Base-by-base conservation (phyloP, 2,888 invertebrate genomes). In the Agrotis exclamationis region DNA sequence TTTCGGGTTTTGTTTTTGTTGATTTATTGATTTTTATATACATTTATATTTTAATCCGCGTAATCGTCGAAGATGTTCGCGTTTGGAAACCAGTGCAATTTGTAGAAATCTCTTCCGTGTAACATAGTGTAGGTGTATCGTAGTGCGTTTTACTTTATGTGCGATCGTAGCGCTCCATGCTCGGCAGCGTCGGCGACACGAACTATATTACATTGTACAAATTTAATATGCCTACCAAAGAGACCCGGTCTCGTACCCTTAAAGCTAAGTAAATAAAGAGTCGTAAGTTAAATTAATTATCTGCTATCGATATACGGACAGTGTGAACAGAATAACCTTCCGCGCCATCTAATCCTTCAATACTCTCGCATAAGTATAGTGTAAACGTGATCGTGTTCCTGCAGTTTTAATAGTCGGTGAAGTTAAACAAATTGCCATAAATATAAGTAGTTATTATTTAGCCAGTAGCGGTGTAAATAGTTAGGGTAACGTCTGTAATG, bases 231-330 rank as follows among this genome's bases (percentile, higher is more conserved):
- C 95, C 96, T 96, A 96, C 96, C 96, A 96, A 96, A 96, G 96
- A 96, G 96, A 96, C 96, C 92, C 96, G 96, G 96, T 96, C 96
- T 96, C 96, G 95, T 96, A 96, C 96, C 94, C 93, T 94, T 95
- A 95, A 94, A 94, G 92, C 93, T 96, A 96, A 96, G 95, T 95
- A 93, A 89, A 91, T 90, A 93, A 93, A 93, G 93, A 94, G 93
- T 94, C 93, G 93, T 95, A 95, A 94, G 93, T 95, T 94, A 93
- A 90, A 94, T 91, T 92, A 93, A 93, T 92, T 90, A 92, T 89
- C 93, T 89, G 91, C 91, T 93, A 91, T 87, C 86, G 86, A 88
- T 86, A 89, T 88, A 91, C 91, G 91, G 93, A 94, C 92, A 89
- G 93, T 91, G 92, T 93, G 92, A 93, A 91, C 92, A 93, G 90